These are phyloP conservation scores for Apostichopus japonicus DNA, from an alignment of 35 echinoderm and acorn worm species.

Conservation along the genomic window DNA sequence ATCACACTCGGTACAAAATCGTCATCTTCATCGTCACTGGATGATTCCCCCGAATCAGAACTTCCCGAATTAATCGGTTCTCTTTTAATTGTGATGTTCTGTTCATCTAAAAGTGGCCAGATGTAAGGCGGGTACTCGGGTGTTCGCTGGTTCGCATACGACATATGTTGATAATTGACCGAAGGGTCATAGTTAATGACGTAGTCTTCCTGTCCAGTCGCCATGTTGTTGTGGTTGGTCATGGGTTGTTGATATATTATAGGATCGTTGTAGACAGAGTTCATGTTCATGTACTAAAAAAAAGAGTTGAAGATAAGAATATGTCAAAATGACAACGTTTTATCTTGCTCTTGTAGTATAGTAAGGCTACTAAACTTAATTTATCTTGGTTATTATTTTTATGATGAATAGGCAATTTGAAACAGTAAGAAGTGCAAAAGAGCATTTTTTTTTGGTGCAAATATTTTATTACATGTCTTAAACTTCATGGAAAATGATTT, in stretches of 20 bases:
- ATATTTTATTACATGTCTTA: no score
- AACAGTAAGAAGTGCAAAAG: no score
- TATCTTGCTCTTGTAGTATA: no score
- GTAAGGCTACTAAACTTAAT: no score
- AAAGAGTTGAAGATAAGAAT: background rate
- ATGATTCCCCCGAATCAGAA: conserved; percentile 2
- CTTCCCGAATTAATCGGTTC: conserved; percentile 10
- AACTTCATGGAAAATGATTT: no score
- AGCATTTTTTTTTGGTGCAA: no score
- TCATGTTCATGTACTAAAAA: background rate
- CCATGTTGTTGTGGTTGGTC: conserved; percentile 1
- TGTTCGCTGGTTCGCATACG: background rate
- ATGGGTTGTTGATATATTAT: background rate
- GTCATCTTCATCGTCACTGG: conserved; percentile 3
- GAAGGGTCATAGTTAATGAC: background rate
- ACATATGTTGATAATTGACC: background rate
- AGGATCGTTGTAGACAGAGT: background rate
- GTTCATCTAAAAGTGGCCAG: background rate
- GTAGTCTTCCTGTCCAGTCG: background rate
- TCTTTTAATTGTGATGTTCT: background rate
- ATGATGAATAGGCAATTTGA: no score
- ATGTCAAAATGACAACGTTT: no score
- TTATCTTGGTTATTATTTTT: no score
- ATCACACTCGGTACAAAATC: background rate
- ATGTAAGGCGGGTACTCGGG: conserved; percentile 23